Evolutionary conservation across 2,113 vertebrate species (phyloP).

Genomic region (Callaeas wilsoni): DNA sequence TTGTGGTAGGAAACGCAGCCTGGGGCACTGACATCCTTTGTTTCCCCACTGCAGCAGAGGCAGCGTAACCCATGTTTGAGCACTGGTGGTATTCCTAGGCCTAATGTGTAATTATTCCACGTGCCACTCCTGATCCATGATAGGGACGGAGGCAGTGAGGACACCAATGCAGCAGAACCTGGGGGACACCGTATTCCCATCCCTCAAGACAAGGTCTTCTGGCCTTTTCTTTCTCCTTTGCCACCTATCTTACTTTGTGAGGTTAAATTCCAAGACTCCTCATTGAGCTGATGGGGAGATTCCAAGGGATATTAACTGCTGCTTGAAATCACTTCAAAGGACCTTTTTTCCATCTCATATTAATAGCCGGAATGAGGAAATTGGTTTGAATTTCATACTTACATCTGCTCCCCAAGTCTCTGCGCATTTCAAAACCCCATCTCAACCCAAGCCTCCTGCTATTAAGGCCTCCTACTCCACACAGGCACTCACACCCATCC

Average conservation of each 20-base stretch:
- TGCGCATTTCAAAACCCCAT: not conserved
- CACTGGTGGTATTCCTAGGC: not conserved
- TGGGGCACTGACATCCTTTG: not conserved
- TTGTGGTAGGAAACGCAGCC: not conserved
- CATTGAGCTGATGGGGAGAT: not conserved
- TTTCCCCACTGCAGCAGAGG: not conserved
- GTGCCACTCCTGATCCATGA: not conserved
- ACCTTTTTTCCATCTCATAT: not conserved
- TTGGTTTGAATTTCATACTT: not conserved
- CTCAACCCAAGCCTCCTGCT: slow-evolving; percentile 1
- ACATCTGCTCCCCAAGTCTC: slow-evolving; percentile 11
- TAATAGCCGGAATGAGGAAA: slow-evolving; percentile 17
- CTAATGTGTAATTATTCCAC: not conserved
- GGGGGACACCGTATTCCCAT: not conserved
- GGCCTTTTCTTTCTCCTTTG: not conserved
- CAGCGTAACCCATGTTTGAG: not conserved
- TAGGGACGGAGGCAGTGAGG: not conserved
- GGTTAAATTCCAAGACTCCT: not conserved
- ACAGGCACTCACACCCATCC: not conserved
- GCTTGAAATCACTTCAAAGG: slow-evolving; percentile 51
- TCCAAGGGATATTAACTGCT: not conserved
- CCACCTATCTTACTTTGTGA: not conserved
- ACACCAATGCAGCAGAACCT: not conserved
- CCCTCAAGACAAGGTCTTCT: rapidly evolving
- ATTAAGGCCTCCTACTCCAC: slow-evolving; percentile 19